Evolutionary conservation across 2,888 invertebrate genomes (phyloP), one percentile per base, ranked within the genome.

Genomic region (Aquatica leii): DNA sequence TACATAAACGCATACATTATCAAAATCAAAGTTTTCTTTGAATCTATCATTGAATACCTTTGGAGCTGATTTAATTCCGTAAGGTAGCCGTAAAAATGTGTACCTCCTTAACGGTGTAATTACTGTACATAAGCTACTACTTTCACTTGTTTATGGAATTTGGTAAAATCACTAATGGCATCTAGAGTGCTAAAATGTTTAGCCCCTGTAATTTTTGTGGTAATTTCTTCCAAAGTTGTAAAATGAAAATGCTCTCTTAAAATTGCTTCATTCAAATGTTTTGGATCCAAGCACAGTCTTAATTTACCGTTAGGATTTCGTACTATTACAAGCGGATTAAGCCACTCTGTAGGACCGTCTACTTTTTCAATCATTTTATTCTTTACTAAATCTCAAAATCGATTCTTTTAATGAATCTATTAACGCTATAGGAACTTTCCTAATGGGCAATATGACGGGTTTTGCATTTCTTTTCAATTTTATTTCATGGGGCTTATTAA

Each of bases 341-440:
- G 18, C 58, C 58, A 58, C n/a, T 58, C 58, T 5, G 49, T 50
- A 1, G 50, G 50, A 11, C 17, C 20, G 11, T 37, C 18, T 3
- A 58, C 58, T 51, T 58, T 58, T 31, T 31, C 3, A 8, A 72
- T 70, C 9, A 71, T 71, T 24, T 60, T 65, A 46, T 37, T 53
- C 48, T 49, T 46, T n/a, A 15, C 6, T 15, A 46, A 3, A 8
- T 46, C 15, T 14, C 11, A n/a, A 3, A 15, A 46, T 15, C 12
- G 46, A 15, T 17, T 14, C 2, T 46, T 46, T 46, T 15, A 46
- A 11, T 18, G 12, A 15, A 15, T 46, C 46, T 8, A 46, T 6
- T 5, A 46, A 17, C 2, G 46, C 17, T 17, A 46, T 4, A 3
- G 46, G 46, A 14, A 46, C 46, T 46, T 46, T 46, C 9, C 46